Evolutionary conservation across 2,113 vertebrate genomes (phyloP).

Genomic region (Ivindomyrus marchei): DNA sequence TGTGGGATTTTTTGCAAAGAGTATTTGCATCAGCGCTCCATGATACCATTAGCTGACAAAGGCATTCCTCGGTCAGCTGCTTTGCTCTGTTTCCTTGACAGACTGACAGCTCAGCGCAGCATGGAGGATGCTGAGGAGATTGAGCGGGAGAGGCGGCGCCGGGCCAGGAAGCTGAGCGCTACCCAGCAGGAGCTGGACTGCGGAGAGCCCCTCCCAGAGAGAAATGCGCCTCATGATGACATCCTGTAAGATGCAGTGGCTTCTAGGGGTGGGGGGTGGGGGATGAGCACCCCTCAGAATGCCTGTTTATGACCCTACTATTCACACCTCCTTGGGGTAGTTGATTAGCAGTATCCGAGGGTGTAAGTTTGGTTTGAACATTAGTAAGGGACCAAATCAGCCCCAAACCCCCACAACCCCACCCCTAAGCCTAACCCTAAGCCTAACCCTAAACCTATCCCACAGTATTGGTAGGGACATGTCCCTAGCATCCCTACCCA

Average conservation of each 20-base stretch:
- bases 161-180: constrained; percentile 55
- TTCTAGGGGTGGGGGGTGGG: not conserved
- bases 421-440: not conserved
- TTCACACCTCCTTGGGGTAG: not conserved
- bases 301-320: not conserved
- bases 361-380: not conserved
- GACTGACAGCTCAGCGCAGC: constrained; percentile 78
- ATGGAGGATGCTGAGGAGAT: constrained; percentile 80
- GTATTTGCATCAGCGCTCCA: not conserved
- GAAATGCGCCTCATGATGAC: constrained; percentile 4
- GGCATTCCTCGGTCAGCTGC: not conserved
- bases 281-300: not conserved
- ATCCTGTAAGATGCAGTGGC: not conserved
- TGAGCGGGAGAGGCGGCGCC: constrained; percentile 62
- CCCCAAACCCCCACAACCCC: not conserved
- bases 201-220: constrained; percentile 33
- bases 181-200: constrained; percentile 22
- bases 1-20: not conserved
- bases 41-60: not conserved
- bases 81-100: constrained; percentile 32
- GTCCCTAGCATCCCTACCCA: not conserved
- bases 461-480: not conserved
- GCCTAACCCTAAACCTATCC: not conserved
- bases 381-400: not conserved
- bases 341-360: not conserved